Conservation (phyloP, 2,797 vertebrate species). For the Dendrocincla fuliginosa region DNA sequence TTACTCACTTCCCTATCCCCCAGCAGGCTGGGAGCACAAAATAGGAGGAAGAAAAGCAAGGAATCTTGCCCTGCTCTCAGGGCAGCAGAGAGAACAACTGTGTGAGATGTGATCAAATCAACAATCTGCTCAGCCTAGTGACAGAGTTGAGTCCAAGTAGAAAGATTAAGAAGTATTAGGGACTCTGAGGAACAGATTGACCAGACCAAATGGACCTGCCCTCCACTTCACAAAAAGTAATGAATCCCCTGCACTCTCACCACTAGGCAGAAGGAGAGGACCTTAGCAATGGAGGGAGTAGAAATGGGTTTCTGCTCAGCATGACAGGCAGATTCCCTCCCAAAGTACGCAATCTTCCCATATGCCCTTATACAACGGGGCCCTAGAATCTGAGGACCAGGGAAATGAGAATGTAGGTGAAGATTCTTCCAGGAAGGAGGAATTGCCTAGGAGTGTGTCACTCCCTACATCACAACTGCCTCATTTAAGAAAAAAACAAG, state of each 20-base stretch:
- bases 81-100: not conserved
- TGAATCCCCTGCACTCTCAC: not conserved
- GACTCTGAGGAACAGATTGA: not conserved
- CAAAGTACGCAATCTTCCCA: not conserved
- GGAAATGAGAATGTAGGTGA: not conserved
- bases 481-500: not conserved
- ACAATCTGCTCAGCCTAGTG: not conserved
- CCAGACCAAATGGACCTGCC: too few species aligned
- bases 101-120: not conserved
- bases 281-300: not conserved
- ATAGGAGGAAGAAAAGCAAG: not conserved
- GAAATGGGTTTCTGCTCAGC: accelerated
- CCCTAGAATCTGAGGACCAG: not conserved
- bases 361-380: not conserved
- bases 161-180: not conserved
- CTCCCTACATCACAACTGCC: not conserved
- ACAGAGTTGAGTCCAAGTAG: not conserved
- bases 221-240: not conserved
- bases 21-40: not conserved
- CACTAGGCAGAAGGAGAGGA: not conserved
- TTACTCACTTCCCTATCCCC: not conserved
- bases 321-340: not conserved
- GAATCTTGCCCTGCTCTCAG: not conserved
- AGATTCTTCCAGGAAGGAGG: not conserved
- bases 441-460: not conserved